These are phyloP conservation scores for Calidris pygmaea DNA, from an alignment of 2,113 vertebrate genomes.

Conservation along the genomic window DNA sequence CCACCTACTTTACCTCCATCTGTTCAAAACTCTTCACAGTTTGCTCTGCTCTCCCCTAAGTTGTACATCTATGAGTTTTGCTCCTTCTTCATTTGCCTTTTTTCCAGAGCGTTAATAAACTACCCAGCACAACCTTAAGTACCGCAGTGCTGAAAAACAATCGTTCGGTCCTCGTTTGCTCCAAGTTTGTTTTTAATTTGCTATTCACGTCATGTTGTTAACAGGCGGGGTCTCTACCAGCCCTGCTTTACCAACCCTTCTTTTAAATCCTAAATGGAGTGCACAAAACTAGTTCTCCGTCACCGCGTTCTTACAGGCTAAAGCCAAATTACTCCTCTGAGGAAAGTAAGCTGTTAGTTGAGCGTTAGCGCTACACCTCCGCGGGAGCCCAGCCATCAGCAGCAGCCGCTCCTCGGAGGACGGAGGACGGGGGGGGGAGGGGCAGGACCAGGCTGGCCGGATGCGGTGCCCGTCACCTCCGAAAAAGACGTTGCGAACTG, in stretches of 20 bases:
- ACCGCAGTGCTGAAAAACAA: not conserved
- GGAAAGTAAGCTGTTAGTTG: accelerated
- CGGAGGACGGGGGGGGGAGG: too few relatives aligned
- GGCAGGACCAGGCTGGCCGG: accelerated
- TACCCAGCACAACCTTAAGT: too few relatives aligned
- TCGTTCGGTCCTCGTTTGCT: not conserved
- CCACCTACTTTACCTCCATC: not conserved
- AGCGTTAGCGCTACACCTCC: accelerated
- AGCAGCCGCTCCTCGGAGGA: not conserved
- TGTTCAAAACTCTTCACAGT: not conserved
- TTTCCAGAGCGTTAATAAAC: not conserved
- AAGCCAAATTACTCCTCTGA: accelerated
- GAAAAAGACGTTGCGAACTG: accelerated
- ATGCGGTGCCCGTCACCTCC: accelerated
- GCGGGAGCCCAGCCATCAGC: accelerated
- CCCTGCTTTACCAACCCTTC: too few relatives aligned
- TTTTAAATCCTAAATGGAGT: accelerated
- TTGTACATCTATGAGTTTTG: not conserved
- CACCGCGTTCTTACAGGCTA: accelerated
- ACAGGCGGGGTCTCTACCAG: accelerated
- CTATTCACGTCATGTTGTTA: accelerated
- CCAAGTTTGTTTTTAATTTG: not conserved
- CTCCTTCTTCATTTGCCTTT: not conserved
- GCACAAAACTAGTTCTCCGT: too few relatives aligned
- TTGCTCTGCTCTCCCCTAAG: not conserved